A percentile compares a stretch with the other conserved stretches of the same genome.
phyloP scores from a whole-genome alignment of 1,140 invertebrate species.

The Delia radicum region DNA sequence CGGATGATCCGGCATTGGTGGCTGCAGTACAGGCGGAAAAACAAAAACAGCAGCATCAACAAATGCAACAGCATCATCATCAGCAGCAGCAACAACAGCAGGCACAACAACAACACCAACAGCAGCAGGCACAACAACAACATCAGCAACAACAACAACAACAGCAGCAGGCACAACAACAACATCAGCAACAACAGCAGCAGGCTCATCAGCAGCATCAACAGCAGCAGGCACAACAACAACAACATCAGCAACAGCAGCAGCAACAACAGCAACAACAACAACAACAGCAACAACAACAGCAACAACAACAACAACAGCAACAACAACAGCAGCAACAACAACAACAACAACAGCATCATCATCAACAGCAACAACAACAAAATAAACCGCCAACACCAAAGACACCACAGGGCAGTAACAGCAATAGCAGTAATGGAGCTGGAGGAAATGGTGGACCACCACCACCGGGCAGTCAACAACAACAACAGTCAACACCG shows the following conservation, averaged over 20 bases:
- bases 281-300: constrained; percentile 36
- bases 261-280: constrained; percentile 41
- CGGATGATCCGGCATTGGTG: constrained; percentile 42
- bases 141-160: constrained; percentile 27
- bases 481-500: constrained; percentile 38
- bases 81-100: constrained; percentile 35
- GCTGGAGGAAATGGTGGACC: constrained; percentile 44
- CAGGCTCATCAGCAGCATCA: constrained; percentile 35
- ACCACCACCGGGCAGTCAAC: constrained; percentile 36
- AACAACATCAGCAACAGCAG: constrained; percentile 35
- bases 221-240: constrained; percentile 25
- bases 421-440: constrained; percentile 31
- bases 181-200: constrained; percentile 31
- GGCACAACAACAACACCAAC: constrained; percentile 26
- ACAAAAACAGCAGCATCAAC: constrained; percentile 37
- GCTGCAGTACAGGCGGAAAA: constrained; percentile 43
- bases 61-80: too few relatives aligned
- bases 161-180: constrained; percentile 33
- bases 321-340: constrained; percentile 40
- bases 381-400: constrained; percentile 55
- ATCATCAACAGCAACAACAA: constrained; percentile 34
- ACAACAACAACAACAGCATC: constrained; percentile 34
- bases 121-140: constrained; percentile 37
- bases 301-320: constrained; percentile 32
- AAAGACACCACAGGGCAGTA: constrained; percentile 49